These are phyloP conservation scores for Drosophila lacertosa DNA, from an alignment of 1,140 invertebrate genomes.

Conservation along the genomic window DNA sequence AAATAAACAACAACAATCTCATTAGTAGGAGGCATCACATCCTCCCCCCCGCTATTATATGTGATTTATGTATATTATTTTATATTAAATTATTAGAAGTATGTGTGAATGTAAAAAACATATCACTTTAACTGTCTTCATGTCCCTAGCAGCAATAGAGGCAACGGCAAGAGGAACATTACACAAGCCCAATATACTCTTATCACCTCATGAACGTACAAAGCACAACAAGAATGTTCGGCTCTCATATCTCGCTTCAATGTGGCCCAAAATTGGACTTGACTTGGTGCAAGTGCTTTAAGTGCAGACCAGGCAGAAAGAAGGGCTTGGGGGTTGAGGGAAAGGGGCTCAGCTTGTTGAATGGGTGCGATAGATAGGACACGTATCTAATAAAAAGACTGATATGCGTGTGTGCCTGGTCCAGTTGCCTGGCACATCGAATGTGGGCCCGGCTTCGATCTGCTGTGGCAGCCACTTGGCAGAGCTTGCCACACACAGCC, in stretches of 20 bases:
- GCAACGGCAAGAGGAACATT: too few species aligned
- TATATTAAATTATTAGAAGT: too few species aligned
- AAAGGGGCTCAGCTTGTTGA: constrained; percentile 12
- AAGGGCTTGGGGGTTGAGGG: too few species aligned
- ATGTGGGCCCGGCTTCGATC: constrained; percentile 52
- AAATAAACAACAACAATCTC: too few species aligned
- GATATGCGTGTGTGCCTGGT: constrained; percentile 47
- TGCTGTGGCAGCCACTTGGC: constrained; percentile 10
- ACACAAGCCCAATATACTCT: background rate
- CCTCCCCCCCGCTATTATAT: too few species aligned
- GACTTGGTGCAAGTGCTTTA: background rate
- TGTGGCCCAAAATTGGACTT: too few species aligned
- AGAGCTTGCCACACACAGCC: background rate
- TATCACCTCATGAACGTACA: background rate
- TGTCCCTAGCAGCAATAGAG: too few species aligned
- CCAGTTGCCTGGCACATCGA: constrained; percentile 11
- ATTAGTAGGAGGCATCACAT: too few species aligned
- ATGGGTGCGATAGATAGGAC: constrained; percentile 64
- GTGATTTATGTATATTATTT: too few species aligned
- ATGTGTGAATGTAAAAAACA: too few species aligned
- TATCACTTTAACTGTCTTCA: too few species aligned
- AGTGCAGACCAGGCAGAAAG: background rate
- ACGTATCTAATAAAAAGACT: constrained; percentile 77
- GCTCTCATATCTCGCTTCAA: too few species aligned
- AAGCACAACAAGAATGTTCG: background rate